Evolutionary conservation across 2,797 vertebrate species (phyloP).

Genomic region (Acipenser transmontanus): DNA sequence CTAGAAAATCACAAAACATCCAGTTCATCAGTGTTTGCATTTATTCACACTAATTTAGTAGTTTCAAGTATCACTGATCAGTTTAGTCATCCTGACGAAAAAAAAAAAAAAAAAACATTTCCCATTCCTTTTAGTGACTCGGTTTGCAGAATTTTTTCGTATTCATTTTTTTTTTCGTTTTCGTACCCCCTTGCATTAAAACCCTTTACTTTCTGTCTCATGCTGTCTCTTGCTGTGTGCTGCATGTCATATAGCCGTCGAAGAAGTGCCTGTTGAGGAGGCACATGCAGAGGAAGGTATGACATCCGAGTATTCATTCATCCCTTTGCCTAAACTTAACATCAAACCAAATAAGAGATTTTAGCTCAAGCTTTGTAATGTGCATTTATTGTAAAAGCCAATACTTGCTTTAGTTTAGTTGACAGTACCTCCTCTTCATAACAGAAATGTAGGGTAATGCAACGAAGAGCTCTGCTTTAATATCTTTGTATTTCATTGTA

Average conservation of each 20-base stretch:
- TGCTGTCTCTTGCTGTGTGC: conserved; percentile 52
- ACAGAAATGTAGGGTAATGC: conserved; percentile 2
- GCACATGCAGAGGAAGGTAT: conserved; percentile 73
- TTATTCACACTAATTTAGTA: too few species aligned
- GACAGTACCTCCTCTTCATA: conserved; percentile 43
- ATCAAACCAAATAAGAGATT: neutral
- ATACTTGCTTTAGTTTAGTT: conserved; percentile 19
- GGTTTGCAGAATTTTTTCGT: neutral
- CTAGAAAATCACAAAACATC: too few species aligned
- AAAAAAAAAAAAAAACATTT: too few species aligned
- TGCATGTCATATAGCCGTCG: conserved; percentile 57
- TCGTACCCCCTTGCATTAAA: conserved; percentile 7
- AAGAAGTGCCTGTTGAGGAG: conserved; percentile 52
- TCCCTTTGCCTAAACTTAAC: conserved; percentile 29
- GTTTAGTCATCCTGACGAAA: too few species aligned
- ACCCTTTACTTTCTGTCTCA: conserved; percentile 27
- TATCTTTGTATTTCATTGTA: too few species aligned
- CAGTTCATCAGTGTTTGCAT: too few species aligned
- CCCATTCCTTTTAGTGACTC: too few species aligned
- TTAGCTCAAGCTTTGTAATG: neutral
- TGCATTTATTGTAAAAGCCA: too few species aligned
- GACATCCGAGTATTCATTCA: conserved; percentile 57
- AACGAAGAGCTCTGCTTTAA: too few species aligned
- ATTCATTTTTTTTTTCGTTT: conserved; percentile 21
- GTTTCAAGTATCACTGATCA: too few species aligned